Evolutionary conservation across 2,888 invertebrate genomes (phyloP), one percentile per base, ranked within the genome.

Genomic region (Dasypolia templi): DNA sequence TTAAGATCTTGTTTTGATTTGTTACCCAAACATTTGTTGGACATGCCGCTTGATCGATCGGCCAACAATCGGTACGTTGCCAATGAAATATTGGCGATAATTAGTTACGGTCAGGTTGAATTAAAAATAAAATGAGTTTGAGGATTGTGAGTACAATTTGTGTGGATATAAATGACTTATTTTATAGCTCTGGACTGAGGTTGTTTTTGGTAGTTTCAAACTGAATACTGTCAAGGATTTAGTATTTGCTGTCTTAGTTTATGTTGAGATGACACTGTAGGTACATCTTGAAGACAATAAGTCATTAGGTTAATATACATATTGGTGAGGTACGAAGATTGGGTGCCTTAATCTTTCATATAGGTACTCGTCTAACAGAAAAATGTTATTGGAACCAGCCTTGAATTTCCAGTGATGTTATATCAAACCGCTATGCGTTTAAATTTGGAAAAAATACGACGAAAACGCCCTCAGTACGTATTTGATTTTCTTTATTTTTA

Each of bases 1-100:
- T 93, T 92, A 92, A 94, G 91, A 90, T 89, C 91, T 91, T 90
- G 91, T 94, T 94, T 94, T 95, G 95, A 95, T 95, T 95, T 95
- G 95, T 95, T 91, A 92, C 94, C 90, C 92, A 90, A 92, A 93
- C 93, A 92, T 92, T 91, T 90, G 87, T 79, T 66, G 85, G 88
- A 91, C 89, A 87, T 83, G 88, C 87, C 74, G 92, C 32, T 69
- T 75, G 72, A 56, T 69, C 66, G 86, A 82, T 86, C 76, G 67
- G 70, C 68, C 70, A 89, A 83, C 90, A 87, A 86, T 82, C 55
- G 53, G 77, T 69, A 51, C 17, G 73, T 75, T 72, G 75, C 68
- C 68, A 75, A 80, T 77, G 68, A 77, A 77, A 81, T 79, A 79
- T 83, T 81, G 75, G 71, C 71, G 51, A 65, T 83, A 63, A 79